phyloP scores from a whole-genome alignment of 2,797 vertebrate genomes.

The Vireo griseus region DNA sequence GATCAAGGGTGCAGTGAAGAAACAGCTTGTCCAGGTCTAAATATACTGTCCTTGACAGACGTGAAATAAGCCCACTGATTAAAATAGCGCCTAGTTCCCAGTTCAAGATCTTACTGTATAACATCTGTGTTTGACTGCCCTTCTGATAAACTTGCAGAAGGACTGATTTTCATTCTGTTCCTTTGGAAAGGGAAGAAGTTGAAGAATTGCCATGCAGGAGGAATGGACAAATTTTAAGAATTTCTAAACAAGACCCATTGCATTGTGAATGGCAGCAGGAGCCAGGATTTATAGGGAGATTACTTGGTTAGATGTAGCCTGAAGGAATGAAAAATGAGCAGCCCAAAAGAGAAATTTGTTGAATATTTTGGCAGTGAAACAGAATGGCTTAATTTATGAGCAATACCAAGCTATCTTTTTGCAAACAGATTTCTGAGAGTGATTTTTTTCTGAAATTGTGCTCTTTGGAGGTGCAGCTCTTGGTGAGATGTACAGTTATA shows the following conservation, averaged over 20 bases:
- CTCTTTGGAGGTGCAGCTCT: slow-evolving; percentile 37
- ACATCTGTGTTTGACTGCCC: slow-evolving; percentile 87
- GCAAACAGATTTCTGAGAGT: slow-evolving; percentile 48
- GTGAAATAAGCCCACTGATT: slow-evolving; percentile 60
- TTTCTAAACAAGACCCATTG: slow-evolving; percentile 52
- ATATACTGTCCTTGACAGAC: slow-evolving; percentile 50
- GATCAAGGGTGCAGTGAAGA: slow-evolving; percentile 6
- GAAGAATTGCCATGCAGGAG: slow-evolving; percentile 58
- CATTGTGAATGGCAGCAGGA: slow-evolving; percentile 28
- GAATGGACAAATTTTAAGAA: slow-evolving; percentile 46
- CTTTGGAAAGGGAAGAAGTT: slow-evolving; percentile 66
- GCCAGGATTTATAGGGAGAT: slow-evolving; percentile 27
- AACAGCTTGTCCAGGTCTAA: slow-evolving; percentile 52
- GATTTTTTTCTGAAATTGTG: background rate
- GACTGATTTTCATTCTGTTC: slow-evolving; percentile 70
- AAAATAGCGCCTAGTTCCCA: slow-evolving; percentile 63
- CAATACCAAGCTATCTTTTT: slow-evolving; percentile 59
- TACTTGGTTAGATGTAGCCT: slow-evolving; percentile 27
- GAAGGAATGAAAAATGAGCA: slow-evolving; percentile 43
- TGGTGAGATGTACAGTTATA: background rate
- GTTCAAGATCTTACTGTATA: slow-evolving; percentile 73
- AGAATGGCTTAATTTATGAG: slow-evolving; percentile 61
- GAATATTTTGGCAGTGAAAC: slow-evolving; percentile 64
- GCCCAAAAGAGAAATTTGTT: slow-evolving; percentile 31
- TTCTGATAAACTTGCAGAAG: slow-evolving; percentile 82